Base-by-base conservation (phyloP, 1,140 invertebrate species). In the Hypothenemus hampei region DNA sequence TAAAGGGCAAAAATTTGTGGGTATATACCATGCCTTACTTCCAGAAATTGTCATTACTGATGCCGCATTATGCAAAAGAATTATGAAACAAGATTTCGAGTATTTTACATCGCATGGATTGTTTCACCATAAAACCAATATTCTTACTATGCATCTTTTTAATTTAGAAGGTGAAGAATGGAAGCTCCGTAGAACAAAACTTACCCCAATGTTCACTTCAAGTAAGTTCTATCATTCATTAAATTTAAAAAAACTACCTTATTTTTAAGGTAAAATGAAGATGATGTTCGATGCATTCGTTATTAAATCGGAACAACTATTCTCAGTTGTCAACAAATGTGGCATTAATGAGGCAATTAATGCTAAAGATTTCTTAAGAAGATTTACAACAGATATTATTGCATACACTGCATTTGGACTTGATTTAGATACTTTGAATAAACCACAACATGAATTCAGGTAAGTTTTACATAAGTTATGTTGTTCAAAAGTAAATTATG, bases 351-450 rank as follows among this genome's bases (percentile, higher is more conserved):
- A 55, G 2, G 71, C 64, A 8, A 67, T 78, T 18, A 76, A 79
- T 58, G 69, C 77, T 16, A 71, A 76, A 64, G 71, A 75, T 56
- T 26, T 77, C 1, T 62, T 76, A 73, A 31, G 76, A 0, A 75
- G 77, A 39, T 81, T 75, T 46, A 73, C 75, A 0, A 78, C 74
- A 7, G 78, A 81, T 58, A 72, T 78, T 7, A 81, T 81, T 49
- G 78, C 75, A 1, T 73, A 73, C 0, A 77, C 74, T 46, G 79
- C 75, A 5, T 83, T 83, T 66, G 81, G 80, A 3, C 66, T 82
- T 7, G 66, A 80, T 41, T 74, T 72, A 58, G 75, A 79, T 48
- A 68, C 75, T 11, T 56, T 82, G 11, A 64, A 68, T 26, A 68
- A 80, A 57, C 73, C 76, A 16, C 65, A 79, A 26, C 73, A 72